Conservation (phyloP, 2,888 invertebrate species). For the Acholoe squamosa region DNA sequence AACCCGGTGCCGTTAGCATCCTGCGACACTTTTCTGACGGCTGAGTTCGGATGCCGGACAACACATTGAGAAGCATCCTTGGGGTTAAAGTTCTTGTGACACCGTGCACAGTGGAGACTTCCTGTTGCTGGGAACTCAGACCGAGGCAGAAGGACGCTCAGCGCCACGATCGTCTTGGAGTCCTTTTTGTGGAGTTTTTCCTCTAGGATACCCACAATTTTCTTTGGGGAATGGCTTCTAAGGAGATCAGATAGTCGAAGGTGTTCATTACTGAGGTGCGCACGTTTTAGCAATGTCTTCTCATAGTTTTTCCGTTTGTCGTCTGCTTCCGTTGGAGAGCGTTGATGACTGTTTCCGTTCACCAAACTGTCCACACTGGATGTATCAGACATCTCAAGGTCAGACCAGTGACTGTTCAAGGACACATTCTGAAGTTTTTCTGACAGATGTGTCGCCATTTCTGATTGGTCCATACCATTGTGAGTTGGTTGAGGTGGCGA, state of each 20-base stretch:
- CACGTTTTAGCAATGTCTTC: constrained; percentile 57
- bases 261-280: constrained; percentile 66
- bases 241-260: constrained; percentile 57
- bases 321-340: background rate
- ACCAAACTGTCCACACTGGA: constrained; percentile 35
- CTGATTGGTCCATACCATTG: background rate
- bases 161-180: constrained; percentile 65
- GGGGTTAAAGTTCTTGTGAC: constrained; percentile 66
- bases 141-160: constrained; percentile 64
- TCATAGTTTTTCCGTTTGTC: background rate
- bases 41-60: constrained; percentile 59
- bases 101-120: constrained; percentile 64
- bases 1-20: constrained; percentile 57
- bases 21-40: constrained; percentile 47
- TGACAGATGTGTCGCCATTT: background rate
- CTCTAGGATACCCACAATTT: constrained; percentile 52
- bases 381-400: constrained; percentile 14
- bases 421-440: background rate
- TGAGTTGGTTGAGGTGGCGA: background rate
- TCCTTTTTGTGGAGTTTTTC: constrained; percentile 58
- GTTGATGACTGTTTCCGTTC: background rate
- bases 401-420: background rate
- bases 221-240: constrained; percentile 45
- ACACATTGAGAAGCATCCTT: constrained; percentile 61
- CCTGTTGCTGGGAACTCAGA: constrained; percentile 49